Conservation (phyloP, 2,113 vertebrate genomes). For the Heloderma charlesbogerti region DNA sequence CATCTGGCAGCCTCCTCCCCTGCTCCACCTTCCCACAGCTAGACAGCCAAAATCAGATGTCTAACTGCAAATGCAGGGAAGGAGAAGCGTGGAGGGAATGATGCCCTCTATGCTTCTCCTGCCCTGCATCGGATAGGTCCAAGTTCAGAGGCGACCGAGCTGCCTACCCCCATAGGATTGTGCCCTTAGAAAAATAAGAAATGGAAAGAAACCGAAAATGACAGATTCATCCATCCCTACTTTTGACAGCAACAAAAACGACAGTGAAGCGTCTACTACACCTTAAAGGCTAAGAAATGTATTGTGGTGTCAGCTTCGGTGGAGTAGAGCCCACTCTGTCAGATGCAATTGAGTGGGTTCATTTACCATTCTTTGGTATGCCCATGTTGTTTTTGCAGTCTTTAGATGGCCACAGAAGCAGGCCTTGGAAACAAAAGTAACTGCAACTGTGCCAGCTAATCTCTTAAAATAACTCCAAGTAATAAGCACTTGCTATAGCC, state of each 20-base stretch:
- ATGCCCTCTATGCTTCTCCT: no score
- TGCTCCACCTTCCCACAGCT: no score
- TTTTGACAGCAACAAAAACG: neutral
- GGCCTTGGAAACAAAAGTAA: neutral
- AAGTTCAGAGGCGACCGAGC: no score
- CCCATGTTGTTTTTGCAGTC: neutral
- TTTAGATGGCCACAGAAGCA: neutral
- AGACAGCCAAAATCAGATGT: no score
- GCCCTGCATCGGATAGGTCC: no score
- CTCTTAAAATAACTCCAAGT: neutral
- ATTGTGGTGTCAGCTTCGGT: neutral
- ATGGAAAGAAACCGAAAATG: no score
- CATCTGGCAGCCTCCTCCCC: no score
- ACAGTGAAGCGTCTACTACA: neutral
- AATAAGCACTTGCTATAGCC: neutral
- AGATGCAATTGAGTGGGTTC: neutral
- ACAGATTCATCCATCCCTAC: no score
- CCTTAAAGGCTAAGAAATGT: neutral
- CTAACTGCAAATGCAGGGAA: no score
- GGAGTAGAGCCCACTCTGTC: neutral
- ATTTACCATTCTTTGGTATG: slow-evolving; percentile 5
- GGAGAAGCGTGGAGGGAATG: no score
- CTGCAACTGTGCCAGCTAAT: neutral
- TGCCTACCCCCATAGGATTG: no score
- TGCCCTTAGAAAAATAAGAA: no score